Percentiles rank a stretch among this genome's conserved stretches.
Conservation (phyloP, 2,797 vertebrate genomes). For the Spinus olivaceus region DNA sequence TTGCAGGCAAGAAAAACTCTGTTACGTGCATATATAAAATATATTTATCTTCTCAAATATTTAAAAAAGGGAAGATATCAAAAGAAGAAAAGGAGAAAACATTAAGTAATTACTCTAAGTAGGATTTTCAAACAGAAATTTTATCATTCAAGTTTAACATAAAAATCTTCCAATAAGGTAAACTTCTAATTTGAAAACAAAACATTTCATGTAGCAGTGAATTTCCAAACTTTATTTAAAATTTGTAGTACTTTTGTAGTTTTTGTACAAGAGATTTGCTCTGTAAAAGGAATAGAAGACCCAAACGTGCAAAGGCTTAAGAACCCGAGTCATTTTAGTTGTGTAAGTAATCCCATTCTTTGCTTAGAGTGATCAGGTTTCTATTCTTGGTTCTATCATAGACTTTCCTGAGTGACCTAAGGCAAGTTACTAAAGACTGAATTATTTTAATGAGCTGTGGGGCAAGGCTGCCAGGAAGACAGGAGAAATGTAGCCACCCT, state of each 20-base stretch:
- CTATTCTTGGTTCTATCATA: conserved; percentile 56
- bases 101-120: conserved; percentile 5
- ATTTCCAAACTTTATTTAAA: conserved; percentile 27
- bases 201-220: not conserved
- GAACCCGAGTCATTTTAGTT: conserved; percentile 27
- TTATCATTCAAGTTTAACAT: not conserved
- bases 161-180: not conserved
- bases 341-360: conserved; percentile 63
- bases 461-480: not conserved
- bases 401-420: conserved; percentile 47
- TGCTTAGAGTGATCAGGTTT: conserved; percentile 55
- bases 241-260: not conserved
- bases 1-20: not conserved
- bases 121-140: conserved; percentile 52
- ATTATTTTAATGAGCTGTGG: conserved; percentile 51
- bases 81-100: not conserved
- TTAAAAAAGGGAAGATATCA: not conserved
- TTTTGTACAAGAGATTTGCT: not conserved
- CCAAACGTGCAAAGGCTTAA: conserved; percentile 37
- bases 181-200: conserved; percentile 16
- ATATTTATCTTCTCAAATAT: not conserved
- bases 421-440: conserved; percentile 53
- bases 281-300: not conserved
- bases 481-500: not conserved
- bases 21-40: not conserved